phyloP scores from a whole-genome alignment of 2,113 vertebrate species.

The Xyrauchen texanus region DNA sequence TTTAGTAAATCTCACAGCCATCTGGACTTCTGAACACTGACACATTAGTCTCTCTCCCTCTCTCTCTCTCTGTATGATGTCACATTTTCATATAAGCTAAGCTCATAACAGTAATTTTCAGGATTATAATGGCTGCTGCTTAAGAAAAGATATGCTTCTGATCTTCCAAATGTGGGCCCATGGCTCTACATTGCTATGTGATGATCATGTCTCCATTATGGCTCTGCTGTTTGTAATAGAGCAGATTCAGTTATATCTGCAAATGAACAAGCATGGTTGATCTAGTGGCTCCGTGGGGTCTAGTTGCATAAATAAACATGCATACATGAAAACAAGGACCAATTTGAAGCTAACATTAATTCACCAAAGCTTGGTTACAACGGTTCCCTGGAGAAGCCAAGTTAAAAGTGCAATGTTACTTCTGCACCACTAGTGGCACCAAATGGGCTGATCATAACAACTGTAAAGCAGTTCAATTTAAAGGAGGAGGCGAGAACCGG shows the following conservation, averaged over 20 bases:
- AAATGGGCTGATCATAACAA: too few species aligned
- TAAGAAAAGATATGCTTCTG: constrained; percentile 2
- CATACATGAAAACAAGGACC: too few species aligned
- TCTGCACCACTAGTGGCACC: too few species aligned
- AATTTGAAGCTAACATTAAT: too few species aligned
- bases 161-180: not conserved
- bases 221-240: not conserved
- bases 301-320: not conserved
- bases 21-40: constrained; percentile 49
- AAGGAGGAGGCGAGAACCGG: too few species aligned
- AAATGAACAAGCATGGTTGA: not conserved
- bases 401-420: too few species aligned
- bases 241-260: not conserved
- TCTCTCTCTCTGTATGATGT: constrained; percentile 33
- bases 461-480: too few species aligned
- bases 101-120: constrained; percentile 19
- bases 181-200: constrained; percentile 6
- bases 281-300: not conserved
- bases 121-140: constrained; percentile 35
- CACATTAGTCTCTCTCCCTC: constrained; percentile 30
- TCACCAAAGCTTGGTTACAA: too few species aligned
- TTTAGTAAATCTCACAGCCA: constrained; percentile 56
- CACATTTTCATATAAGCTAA: constrained; percentile 29
- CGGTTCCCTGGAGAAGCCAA: too few species aligned
- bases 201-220: constrained; percentile 2